These are phyloP conservation scores for Uria lomvia DNA, from an alignment of 2,113 vertebrate genomes.

Conservation along the genomic window DNA sequence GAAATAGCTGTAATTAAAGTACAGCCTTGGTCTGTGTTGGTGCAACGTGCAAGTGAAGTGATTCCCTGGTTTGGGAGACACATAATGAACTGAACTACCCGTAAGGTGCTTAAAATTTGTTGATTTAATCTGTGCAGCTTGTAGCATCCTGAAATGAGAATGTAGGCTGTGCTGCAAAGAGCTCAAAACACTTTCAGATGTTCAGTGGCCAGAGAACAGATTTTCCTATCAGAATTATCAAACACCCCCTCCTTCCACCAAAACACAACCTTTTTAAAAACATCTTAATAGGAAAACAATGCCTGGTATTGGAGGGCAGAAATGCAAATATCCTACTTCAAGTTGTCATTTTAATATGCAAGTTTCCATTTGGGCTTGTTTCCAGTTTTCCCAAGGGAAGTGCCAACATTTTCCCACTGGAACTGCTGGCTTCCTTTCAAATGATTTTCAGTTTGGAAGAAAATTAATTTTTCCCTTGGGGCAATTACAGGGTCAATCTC, in stretches of 20 bases:
- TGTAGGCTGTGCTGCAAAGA: background rate
- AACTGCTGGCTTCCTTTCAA: background rate
- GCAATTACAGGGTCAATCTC: background rate
- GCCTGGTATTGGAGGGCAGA: background rate
- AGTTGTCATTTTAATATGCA: background rate
- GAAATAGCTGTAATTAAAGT: background rate
- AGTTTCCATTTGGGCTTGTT: background rate
- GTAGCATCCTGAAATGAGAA: background rate
- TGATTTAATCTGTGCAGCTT: background rate
- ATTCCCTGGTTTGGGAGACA: background rate
- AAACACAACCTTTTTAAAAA: background rate
- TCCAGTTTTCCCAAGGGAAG: background rate
- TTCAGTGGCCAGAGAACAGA: constrained; percentile 14
- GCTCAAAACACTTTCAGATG: constrained; percentile 15
- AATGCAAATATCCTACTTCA: background rate
- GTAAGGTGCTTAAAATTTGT: background rate
- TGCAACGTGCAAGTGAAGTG: background rate
- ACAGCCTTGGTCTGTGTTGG: background rate
- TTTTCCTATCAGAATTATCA: constrained; percentile 18
- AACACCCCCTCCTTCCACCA: background rate
- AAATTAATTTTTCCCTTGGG: constrained; percentile 5
- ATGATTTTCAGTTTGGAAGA: background rate
- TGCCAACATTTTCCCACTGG: background rate
- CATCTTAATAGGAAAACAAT: background rate
- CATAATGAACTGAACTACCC: background rate